A percentile compares a stretch with the other conserved stretches of the same genome.
phyloP scores from a whole-genome alignment of 2,888 invertebrate species.

The Hedya salicella region DNA sequence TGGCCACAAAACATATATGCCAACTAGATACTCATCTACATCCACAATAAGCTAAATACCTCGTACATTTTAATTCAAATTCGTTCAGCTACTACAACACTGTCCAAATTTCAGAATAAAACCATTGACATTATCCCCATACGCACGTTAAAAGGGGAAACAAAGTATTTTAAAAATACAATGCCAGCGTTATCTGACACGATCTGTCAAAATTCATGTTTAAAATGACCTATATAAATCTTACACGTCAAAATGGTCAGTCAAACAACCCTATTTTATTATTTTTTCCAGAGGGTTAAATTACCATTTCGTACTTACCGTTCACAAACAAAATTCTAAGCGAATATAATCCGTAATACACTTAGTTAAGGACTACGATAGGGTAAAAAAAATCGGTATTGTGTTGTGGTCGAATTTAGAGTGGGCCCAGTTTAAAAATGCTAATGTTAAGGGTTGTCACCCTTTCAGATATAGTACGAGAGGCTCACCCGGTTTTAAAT shows the following conservation, averaged over 20 bases:
- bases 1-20: neutral
- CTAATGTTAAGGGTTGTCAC: slow-evolving; percentile 61
- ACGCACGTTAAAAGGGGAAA: slow-evolving; percentile 26
- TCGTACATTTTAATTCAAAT: slow-evolving; percentile 13
- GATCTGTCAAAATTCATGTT: slow-evolving; percentile 46
- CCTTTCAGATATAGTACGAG: slow-evolving; percentile 53
- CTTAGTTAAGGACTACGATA: neutral
- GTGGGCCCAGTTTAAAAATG: slow-evolving; percentile 67
- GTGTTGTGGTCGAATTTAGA: slow-evolving; percentile 42
- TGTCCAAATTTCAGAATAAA: slow-evolving; percentile 33
- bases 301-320: neutral
- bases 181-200: slow-evolving; percentile 39
- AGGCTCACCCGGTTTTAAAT: slow-evolving; percentile 37
- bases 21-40: neutral
- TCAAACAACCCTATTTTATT: slow-evolving; percentile 39
- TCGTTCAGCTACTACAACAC: slow-evolving; percentile 1
- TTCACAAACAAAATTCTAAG: neutral
- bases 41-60: neutral
- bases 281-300: slow-evolving; percentile 36
- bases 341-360: slow-evolving; percentile 12
- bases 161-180: slow-evolving; percentile 45
- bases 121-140: slow-evolving; percentile 29
- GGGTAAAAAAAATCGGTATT: neutral
- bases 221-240: slow-evolving; percentile 63
- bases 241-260: slow-evolving; percentile 52